Evolutionary conservation across 2,888 invertebrate species (phyloP).

Genomic region (Drosophila macrospina): DNA sequence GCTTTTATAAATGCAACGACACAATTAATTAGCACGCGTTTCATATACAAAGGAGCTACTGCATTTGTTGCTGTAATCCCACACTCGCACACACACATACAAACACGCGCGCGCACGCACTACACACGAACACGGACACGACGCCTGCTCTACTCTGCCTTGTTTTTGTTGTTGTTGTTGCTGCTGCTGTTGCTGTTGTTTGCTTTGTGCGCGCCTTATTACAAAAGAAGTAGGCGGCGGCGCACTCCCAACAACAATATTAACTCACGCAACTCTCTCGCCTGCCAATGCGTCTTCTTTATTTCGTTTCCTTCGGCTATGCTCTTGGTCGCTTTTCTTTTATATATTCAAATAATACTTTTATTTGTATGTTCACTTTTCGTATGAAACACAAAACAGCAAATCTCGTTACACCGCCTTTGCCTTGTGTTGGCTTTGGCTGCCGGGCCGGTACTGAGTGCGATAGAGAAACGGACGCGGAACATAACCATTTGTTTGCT

Average conservation of each 20-base stretch:
- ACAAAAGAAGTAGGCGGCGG: slow-evolving; percentile 49
- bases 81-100: slow-evolving; percentile 41
- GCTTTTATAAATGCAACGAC: slow-evolving; percentile 50
- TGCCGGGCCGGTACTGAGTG: slow-evolving; percentile 42
- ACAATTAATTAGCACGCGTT: slow-evolving; percentile 69
- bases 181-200: slow-evolving; percentile 37
- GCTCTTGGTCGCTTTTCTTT: slow-evolving; percentile 14
- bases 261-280: slow-evolving; percentile 41
- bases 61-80: slow-evolving; percentile 40
- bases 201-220: slow-evolving; percentile 48
- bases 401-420: slow-evolving; percentile 49
- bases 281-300: slow-evolving; percentile 33
- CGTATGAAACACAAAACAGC: slow-evolving; percentile 23
- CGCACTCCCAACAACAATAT: slow-evolving; percentile 40
- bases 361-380: slow-evolving; percentile 19
- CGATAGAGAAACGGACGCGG: slow-evolving; percentile 28
- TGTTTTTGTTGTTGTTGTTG: slow-evolving; percentile 12
- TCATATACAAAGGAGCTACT: slow-evolving; percentile 42
- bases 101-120: slow-evolving; percentile 17
- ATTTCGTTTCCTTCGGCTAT: slow-evolving; percentile 30
- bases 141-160: background rate
- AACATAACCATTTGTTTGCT: slow-evolving; percentile 25
- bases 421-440: slow-evolving; percentile 56
- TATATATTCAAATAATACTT: slow-evolving; percentile 48
- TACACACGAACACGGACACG: slow-evolving; percentile 17